Base-by-base conservation (phyloP, 1,140 invertebrate species). In the Gerris buenoi region DNA sequence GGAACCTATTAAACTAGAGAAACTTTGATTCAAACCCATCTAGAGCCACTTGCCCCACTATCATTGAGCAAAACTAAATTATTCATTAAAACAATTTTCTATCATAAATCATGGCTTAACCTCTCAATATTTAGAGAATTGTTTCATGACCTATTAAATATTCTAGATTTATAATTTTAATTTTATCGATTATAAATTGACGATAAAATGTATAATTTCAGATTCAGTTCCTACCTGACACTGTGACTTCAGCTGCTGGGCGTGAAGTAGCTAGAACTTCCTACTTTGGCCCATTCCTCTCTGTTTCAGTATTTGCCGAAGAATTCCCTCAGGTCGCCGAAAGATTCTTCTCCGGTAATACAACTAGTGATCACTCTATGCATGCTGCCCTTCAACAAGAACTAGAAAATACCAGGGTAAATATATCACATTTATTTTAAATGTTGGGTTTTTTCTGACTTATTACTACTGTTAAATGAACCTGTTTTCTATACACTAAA, bases 291-390 rank as follows among this genome's bases (percentile, higher is more conserved):
- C 91, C 93, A 0, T 97, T 98, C 75, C 79, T 97, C 26, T 85
- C 85, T 13, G 82, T 96, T 0, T 95, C 93, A 0, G 82, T 95
- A 0, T 96, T 97, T 76, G 91, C 90, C 28, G 93, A 97, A 76
- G 95, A 97, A 76, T 90, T 94, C 75, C 85, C 88, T 0, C 86
- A 86, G 71, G 83, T 93, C 14, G 88, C 87, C 0, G 83, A 84
- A 68, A 80, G 85, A 60, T 84, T 85, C 69, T 82, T 87, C 74
- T 80, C 78, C 58, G 81, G 80, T 1, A 82, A 81, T 71, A 73
- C 78, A 25, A 70, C 75, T 57, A 81, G 79, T 5, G 82, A 84
- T 65, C 82, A 82, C 73, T 79, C 79, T 26, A 78, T 88, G 61
- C 84, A 83, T 68, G 77, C 82, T 33, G 83, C 86, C 2, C 72